Evolutionary conservation across 2,113 vertebrate genomes (phyloP).

Genomic region (Ctenodactylus gundi): DNA sequence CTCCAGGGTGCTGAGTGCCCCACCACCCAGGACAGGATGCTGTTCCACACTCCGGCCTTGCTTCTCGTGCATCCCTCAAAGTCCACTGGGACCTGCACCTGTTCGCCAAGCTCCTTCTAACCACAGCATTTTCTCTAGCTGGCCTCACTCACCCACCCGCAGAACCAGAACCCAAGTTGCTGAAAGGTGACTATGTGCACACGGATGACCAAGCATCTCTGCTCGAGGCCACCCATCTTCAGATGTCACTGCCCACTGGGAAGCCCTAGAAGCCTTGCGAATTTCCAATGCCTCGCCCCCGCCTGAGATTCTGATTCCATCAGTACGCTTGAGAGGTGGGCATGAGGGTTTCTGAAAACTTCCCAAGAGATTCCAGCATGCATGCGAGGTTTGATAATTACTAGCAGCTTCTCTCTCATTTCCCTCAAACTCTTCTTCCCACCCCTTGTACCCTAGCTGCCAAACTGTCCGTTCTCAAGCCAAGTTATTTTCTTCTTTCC

Average conservation of each 20-base stretch:
- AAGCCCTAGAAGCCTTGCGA: not conserved
- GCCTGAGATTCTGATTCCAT: slow-evolving; percentile 22
- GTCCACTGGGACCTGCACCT: not conserved
- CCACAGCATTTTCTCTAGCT: not conserved
- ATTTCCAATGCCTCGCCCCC: not conserved
- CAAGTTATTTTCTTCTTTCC: not conserved
- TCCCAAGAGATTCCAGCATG: slow-evolving; percentile 30
- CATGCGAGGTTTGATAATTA: slow-evolving; percentile 11
- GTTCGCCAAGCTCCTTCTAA: not conserved
- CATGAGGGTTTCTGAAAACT: not conserved
- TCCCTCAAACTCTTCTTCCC: not conserved
- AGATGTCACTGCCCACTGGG: not conserved
- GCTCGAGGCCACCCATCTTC: not conserved
- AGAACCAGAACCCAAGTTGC: not conserved
- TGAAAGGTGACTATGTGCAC: not conserved
- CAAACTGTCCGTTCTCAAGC: not conserved
- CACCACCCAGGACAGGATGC: not conserved
- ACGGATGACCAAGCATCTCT: not conserved
- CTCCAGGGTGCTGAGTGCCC: not conserved
- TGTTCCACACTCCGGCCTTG: not conserved
- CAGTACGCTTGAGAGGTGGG: not conserved
- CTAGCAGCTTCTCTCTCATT: not conserved
- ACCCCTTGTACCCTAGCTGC: not conserved
- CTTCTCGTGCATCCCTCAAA: not conserved
- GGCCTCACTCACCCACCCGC: not conserved